Evolutionary conservation across 2,888 invertebrate species (phyloP).

Genomic region (Melanotus villosus): DNA sequence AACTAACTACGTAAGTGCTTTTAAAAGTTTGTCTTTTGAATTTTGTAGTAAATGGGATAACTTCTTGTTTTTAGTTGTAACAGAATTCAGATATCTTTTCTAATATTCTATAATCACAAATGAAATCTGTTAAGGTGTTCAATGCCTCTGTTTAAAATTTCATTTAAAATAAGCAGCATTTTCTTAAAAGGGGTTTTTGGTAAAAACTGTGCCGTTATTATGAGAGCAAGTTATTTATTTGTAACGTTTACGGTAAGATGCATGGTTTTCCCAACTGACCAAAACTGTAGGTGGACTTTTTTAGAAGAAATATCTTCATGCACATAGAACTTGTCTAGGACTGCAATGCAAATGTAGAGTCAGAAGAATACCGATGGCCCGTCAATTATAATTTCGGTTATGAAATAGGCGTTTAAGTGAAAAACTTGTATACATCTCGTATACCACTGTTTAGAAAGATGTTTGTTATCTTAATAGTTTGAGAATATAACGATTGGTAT

Average conservation of each 20-base stretch:
- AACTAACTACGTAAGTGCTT: too few species aligned
- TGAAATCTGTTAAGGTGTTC: too few species aligned
- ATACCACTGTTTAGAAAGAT: constrained; percentile 40
- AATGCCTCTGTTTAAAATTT: too few species aligned
- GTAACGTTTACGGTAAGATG: too few species aligned
- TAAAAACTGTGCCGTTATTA: not conserved
- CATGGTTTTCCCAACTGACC: constrained; percentile 48
- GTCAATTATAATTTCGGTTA: constrained; percentile 61
- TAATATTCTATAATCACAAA: too few species aligned
- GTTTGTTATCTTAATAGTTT: constrained; percentile 30
- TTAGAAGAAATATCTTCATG: constrained; percentile 65
- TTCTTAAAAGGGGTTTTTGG: too few species aligned
- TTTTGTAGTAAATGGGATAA: too few species aligned
- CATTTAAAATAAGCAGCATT: too few species aligned
- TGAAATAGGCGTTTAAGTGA: constrained; percentile 35
- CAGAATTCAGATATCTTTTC: too few species aligned
- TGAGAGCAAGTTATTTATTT: too few species aligned
- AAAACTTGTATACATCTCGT: constrained; percentile 46
- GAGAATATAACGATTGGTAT: constrained; percentile 57
- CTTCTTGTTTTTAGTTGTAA: too few species aligned
- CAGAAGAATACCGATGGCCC: constrained; percentile 60
- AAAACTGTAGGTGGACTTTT: constrained; percentile 57
- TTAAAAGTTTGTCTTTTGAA: too few species aligned
- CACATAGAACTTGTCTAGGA: constrained; percentile 67
- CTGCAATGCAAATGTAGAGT: constrained; percentile 65